Percentiles rank a stretch among this genome's conserved stretches.
Evolutionary conservation across 2,113 vertebrate genomes (phyloP).

Genomic region (Calonectris borealis): DNA sequence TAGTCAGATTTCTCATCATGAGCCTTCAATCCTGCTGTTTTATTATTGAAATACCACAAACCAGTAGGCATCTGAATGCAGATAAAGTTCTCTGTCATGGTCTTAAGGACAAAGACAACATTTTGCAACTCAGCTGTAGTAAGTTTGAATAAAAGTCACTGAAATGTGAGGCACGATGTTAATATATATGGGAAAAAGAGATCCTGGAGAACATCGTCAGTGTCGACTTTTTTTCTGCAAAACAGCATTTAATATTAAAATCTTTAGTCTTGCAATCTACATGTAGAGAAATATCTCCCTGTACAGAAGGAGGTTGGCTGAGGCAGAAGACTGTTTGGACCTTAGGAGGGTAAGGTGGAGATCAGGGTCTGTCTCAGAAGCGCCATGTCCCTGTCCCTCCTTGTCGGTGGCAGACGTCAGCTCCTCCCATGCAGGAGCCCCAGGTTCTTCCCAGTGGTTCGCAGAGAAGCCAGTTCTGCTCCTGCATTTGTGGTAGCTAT

Average conservation of each 20-base stretch:
- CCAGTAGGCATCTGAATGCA: slow-evolving; percentile 79
- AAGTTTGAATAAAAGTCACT: slow-evolving; percentile 74
- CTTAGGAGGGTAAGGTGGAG: background rate
- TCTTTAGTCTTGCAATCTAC: background rate
- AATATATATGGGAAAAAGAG: slow-evolving; percentile 14
- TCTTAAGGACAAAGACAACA: slow-evolving; percentile 79
- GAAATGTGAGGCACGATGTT: slow-evolving; percentile 53
- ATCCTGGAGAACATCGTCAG: slow-evolving; percentile 4
- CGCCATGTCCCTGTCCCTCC: background rate
- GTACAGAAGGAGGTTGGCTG: background rate
- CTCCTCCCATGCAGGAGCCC: background rate
- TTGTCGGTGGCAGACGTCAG: background rate
- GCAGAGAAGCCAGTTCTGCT: background rate
- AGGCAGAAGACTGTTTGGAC: background rate
- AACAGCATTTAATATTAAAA: background rate
- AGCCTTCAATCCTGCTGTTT: slow-evolving; percentile 84
- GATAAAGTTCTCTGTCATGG: slow-evolving; percentile 78
- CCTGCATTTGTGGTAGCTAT: background rate
- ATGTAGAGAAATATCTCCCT: background rate
- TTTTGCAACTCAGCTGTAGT: slow-evolving; percentile 69
- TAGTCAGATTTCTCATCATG: slow-evolving; percentile 85
- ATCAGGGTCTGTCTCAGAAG: background rate
- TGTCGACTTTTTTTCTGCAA: background rate
- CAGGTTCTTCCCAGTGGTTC: background rate
- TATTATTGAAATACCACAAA: slow-evolving; percentile 84